Conservation (phyloP, 2,113 vertebrate species). For the Steatornis caripensis region DNA sequence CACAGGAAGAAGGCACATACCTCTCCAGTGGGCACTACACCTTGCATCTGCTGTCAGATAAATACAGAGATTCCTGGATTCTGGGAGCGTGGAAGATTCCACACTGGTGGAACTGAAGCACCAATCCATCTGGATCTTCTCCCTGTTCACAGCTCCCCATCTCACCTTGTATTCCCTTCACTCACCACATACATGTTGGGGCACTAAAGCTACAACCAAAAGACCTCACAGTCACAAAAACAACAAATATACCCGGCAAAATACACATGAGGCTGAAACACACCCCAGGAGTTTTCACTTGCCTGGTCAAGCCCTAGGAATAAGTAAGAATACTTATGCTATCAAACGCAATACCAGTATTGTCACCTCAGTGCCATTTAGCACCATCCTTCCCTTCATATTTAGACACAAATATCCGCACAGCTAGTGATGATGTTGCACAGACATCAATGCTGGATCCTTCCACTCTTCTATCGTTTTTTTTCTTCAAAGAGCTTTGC, state of each 20-base stretch:
- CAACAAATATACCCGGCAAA: background rate
- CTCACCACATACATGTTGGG: background rate
- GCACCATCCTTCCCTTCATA: background rate
- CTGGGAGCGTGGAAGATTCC: background rate
- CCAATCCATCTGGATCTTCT: background rate
- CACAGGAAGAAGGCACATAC: background rate
- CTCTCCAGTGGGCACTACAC: rapidly evolving
- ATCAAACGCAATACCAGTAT: background rate
- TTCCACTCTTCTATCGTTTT: background rate
- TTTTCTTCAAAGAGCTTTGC: background rate
- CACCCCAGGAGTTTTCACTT: background rate
- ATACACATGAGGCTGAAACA: background rate
- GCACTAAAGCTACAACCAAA: background rate
- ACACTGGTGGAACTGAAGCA: background rate
- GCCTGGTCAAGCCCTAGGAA: background rate
- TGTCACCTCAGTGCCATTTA: background rate
- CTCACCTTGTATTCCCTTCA: background rate
- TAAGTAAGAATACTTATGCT: background rate
- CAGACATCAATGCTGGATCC: background rate
- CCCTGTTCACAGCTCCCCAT: background rate
- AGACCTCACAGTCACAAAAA: background rate
- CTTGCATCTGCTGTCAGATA: background rate
- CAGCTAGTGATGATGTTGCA: background rate
- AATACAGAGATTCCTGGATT: background rate
- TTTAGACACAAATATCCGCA: background rate